Evolutionary conservation across 1,140 invertebrate species (phyloP).

Genomic region (Venustaconcha ellipsiformis): DNA sequence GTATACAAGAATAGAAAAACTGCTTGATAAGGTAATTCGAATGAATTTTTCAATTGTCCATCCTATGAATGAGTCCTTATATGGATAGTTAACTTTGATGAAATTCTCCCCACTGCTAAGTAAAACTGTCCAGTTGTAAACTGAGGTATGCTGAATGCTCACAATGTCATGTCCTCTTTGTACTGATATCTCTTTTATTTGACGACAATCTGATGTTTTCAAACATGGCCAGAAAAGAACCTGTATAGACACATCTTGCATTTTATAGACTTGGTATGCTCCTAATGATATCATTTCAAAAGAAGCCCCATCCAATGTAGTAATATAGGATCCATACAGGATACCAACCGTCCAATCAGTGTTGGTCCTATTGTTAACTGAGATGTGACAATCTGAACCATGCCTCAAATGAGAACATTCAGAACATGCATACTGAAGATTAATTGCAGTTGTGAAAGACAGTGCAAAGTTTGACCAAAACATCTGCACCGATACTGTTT

Average conservation of each 20-base stretch:
- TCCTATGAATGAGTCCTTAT: too few species aligned
- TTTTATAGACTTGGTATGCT: slow-evolving; percentile 27
- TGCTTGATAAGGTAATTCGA: not conserved
- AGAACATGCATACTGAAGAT: slow-evolving; percentile 32
- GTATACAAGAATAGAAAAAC: slow-evolving; percentile 12
- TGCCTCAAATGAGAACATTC: slow-evolving; percentile 37
- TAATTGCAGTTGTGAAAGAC: not conserved
- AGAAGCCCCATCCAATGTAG: slow-evolving; percentile 36
- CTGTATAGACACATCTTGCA: slow-evolving; percentile 17
- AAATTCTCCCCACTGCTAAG: slow-evolving; percentile 7
- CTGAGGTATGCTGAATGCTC: slow-evolving; percentile 8
- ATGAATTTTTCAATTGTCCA: too few species aligned
- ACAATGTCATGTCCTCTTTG: not conserved
- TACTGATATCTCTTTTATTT: slow-evolving; percentile 20
- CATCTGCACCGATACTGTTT: slow-evolving; percentile 7
- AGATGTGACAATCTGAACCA: slow-evolving; percentile 39
- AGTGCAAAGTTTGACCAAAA: slow-evolving; percentile 17
- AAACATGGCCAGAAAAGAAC: slow-evolving; percentile 39
- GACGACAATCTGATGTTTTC: slow-evolving; percentile 27
- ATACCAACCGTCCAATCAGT: slow-evolving; percentile 11
- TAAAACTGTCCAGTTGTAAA: not conserved
- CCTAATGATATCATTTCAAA: slow-evolving; percentile 31
- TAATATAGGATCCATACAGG: slow-evolving; percentile 35
- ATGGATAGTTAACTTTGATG: slow-evolving; percentile 7
- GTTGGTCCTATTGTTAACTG: slow-evolving; percentile 16